Conservation (phyloP, 2,797 vertebrate species). For the Cynopterus sphinx region DNA sequence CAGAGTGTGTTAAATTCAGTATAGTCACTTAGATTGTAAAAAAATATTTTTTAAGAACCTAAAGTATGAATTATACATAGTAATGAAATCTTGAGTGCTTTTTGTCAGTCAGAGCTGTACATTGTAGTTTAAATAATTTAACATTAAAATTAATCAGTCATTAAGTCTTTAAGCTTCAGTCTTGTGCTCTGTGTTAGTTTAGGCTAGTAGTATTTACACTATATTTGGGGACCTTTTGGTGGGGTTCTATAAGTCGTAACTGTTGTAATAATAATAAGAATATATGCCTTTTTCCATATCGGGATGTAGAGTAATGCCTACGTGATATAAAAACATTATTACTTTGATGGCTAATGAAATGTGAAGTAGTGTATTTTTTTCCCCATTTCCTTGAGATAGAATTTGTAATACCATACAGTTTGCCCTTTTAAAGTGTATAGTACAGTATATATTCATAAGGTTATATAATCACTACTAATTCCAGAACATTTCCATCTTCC, state of each 20-base stretch:
- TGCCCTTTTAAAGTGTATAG: background rate
- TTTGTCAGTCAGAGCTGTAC: constrained; percentile 28
- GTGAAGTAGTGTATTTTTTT: background rate
- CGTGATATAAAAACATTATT: background rate
- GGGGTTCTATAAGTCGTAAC: background rate
- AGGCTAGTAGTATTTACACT: background rate
- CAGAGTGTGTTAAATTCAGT: background rate
- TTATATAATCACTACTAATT: constrained; percentile 39
- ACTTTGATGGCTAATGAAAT: constrained; percentile 29
- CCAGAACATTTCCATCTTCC: constrained; percentile 4
- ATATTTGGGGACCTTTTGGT: background rate
- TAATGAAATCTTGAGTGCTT: constrained; percentile 33
- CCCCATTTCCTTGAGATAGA: background rate
- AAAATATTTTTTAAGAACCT: constrained; percentile 17
- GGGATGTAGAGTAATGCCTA: background rate
- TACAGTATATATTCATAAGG: constrained; percentile 16
- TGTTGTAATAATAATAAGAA: constrained; percentile 29
- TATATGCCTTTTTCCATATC: background rate
- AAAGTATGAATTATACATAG: constrained; percentile 20
- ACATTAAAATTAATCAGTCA: constrained; percentile 18
- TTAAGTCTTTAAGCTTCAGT: background rate
- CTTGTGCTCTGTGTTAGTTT: background rate
- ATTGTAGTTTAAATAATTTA: constrained; percentile 32
- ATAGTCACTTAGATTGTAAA: background rate
- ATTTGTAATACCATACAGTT: background rate